phyloP scores from a whole-genome alignment of 2,113 vertebrate species.

The Oriolus oriolus region DNA sequence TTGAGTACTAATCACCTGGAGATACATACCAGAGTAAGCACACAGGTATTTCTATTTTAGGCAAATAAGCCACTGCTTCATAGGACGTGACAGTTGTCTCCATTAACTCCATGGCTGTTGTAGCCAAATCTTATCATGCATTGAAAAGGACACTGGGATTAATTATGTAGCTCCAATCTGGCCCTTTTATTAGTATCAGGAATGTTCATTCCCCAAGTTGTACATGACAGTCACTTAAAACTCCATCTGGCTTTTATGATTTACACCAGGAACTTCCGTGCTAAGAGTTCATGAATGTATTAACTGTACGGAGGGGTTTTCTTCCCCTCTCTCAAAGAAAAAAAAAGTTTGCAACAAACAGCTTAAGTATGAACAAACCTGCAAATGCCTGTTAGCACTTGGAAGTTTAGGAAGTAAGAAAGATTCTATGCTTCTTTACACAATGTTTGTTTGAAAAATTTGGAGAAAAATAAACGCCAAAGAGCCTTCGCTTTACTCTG shows the following conservation, averaged over 20 bases:
- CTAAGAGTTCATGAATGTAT: background rate
- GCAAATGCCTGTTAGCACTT: background rate
- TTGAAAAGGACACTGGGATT: background rate
- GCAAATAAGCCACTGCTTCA: background rate
- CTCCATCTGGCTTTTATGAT: constrained; percentile 47
- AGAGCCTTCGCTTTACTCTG: background rate
- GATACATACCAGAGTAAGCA: background rate
- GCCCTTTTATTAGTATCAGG: constrained; percentile 8
- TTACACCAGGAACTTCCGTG: constrained; percentile 18
- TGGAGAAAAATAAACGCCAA: background rate
- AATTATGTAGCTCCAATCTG: constrained; percentile 35
- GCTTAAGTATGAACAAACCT: background rate
- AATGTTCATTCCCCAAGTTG: background rate
- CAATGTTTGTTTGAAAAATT: background rate
- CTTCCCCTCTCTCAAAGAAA: background rate
- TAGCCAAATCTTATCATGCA: constrained; percentile 9
- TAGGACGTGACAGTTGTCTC: background rate
- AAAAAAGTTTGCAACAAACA: background rate
- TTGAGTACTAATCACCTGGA: background rate
- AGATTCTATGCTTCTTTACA: background rate
- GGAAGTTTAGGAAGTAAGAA: background rate
- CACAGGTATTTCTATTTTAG: background rate
- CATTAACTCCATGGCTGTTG: background rate
- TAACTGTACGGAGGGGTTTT: background rate
- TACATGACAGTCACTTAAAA: constrained; percentile 20